These are phyloP conservation scores for Psylliodes chrysocephalus DNA, from an alignment of 2,888 invertebrate species.

Conservation along the genomic window DNA sequence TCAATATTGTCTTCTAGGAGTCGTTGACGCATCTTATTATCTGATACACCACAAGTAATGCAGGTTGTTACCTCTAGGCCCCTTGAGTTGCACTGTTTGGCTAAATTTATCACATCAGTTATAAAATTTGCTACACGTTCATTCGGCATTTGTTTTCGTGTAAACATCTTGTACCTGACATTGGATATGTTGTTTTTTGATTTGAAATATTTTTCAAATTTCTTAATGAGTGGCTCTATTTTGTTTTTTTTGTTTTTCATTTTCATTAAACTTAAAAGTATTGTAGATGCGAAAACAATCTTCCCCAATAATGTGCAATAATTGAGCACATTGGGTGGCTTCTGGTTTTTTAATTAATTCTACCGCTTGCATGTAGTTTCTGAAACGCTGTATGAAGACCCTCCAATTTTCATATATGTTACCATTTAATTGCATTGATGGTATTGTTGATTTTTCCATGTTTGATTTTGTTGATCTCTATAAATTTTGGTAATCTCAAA, in stretches of 20 bases:
- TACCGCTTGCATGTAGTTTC: neutral
- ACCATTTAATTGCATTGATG: neutral
- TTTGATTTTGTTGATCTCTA: no score
- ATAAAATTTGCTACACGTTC: slow-evolving; percentile 1
- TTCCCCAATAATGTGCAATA: slow-evolving; percentile 3
- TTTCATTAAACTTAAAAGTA: neutral
- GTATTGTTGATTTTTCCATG: neutral
- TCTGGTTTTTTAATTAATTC: slow-evolving; percentile 9
- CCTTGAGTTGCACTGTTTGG: neutral
- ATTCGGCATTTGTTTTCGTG: neutral
- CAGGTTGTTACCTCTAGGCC: neutral
- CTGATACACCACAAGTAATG: no score
- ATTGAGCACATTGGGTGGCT: slow-evolving; percentile 11
- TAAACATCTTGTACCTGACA: neutral
- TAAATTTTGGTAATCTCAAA: no score
- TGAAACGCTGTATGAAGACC: neutral
- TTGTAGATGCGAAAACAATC: slow-evolving; percentile 7
- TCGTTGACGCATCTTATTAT: neutral
- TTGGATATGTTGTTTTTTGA: neutral
- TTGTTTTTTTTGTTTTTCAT: slow-evolving; percentile 8
- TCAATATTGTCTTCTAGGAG: neutral
- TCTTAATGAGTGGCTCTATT: neutral
- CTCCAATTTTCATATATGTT: neutral
- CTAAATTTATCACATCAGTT: neutral
- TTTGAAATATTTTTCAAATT: neutral